Evolutionary conservation across 2,113 vertebrate genomes (phyloP).

Genomic region (Aldabrachelys gigantea): DNA sequence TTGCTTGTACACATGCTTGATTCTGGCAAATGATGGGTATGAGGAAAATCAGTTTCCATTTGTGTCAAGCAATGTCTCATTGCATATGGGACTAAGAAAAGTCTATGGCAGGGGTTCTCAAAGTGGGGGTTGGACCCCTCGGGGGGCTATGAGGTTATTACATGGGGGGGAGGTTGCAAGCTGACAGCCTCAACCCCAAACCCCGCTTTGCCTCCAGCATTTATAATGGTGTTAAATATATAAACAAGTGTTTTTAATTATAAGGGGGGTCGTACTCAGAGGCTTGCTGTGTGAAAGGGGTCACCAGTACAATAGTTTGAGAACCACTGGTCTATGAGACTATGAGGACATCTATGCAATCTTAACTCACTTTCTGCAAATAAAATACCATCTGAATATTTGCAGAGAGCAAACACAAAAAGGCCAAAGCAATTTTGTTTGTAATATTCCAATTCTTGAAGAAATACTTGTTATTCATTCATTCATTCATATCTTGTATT

Average conservation of each 20-base stretch:
- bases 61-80: neutral
- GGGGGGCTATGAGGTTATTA: too few relatives aligned
- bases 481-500: neutral
- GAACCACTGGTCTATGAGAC: too few relatives aligned
- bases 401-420: neutral
- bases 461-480: neutral
- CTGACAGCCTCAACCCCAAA: too few relatives aligned
- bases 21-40: neutral
- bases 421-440: neutral
- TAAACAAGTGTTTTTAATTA: too few relatives aligned
- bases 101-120: too few relatives aligned
- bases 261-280: too few relatives aligned
- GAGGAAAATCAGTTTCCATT: neutral
- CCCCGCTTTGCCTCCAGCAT: too few relatives aligned
- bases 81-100: neutral
- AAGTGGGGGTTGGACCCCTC: too few relatives aligned
- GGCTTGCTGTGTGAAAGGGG: too few relatives aligned
- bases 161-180: too few relatives aligned
- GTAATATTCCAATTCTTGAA: neutral
- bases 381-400: neutral
- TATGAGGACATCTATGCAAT: neutral
- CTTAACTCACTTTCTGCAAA: neutral
- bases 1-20: neutral
- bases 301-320: too few relatives aligned
- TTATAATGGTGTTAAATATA: too few relatives aligned